Base-by-base conservation (phyloP, 2,797 vertebrate species). In the Poeciliopsis gracilis region DNA sequence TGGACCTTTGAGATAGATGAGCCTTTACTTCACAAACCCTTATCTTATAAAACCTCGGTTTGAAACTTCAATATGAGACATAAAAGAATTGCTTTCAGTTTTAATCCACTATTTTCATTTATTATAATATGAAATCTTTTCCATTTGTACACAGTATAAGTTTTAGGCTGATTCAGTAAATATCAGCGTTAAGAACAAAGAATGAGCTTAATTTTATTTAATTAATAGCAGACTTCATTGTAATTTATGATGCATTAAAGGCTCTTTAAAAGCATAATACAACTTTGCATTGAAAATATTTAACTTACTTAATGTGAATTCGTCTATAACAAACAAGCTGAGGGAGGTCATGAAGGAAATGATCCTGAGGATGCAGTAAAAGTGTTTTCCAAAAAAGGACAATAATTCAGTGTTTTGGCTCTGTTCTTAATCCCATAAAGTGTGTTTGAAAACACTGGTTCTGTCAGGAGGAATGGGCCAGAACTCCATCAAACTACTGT, bases 1-100 rank as follows among this genome's bases (percentile, higher is more conserved):
- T 72, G 33, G 71, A 25, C 36, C 28, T 41, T 51, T 79, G n/a
- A 41, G 20, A 66, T 76, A 55, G 47, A 57, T 46, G 55, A 38
- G 73, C 51, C 2, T 72, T 33, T 11, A 51, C 1, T n/a, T 73
- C 6, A 45, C 55, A 2, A 73, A 25, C 23, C 47, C 49, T 33
- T 16, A 28, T 30, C 41, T 46, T 75, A 3, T 5, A 46, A 36
- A 36, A 16, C 2, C 9, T 46, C 41, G 6, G 1, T 47, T 30
- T 75, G 11, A 28, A 30, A 71, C 28, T 36, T 77, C 20, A 46
- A 63, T 41, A 38, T 3, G 49, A 41, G 28, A 36, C 20, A 55
- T 81, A 55, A 57, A 5, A 43, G 15, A 43, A 20, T 4, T 28
- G 41, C 28, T 61, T 28, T 25, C 12, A 70, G 10, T n/a, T 43